Evolutionary conservation across 2,888 invertebrate genomes (phyloP).

Genomic region (Drosophila greeni): DNA sequence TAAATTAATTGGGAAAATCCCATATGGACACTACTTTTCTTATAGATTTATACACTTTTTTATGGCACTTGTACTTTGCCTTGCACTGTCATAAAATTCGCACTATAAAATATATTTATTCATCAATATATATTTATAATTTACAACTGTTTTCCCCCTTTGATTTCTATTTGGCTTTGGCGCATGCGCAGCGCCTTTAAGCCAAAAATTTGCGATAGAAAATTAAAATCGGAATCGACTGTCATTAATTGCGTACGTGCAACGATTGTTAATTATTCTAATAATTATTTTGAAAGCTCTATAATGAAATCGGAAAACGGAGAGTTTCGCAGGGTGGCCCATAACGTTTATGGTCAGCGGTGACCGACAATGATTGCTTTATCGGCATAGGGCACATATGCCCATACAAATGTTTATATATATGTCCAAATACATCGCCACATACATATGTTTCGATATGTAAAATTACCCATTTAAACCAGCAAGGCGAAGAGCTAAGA

Average conservation of each 20-base stretch:
- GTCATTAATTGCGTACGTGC: slow-evolving; percentile 36
- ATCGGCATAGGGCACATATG: slow-evolving; percentile 1
- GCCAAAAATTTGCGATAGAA: slow-evolving; percentile 7
- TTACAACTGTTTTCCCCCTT: neutral
- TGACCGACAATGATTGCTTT: slow-evolving; percentile 17
- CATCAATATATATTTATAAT: neutral
- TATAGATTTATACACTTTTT: neutral
- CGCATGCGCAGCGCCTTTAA: slow-evolving; percentile 41
- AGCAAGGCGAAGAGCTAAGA: neutral
- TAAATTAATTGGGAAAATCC: neutral
- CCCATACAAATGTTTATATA: slow-evolving; percentile 1
- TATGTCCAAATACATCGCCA: neutral
- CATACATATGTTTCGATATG: slow-evolving; percentile 8
- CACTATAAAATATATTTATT: neutral
- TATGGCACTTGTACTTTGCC: neutral
- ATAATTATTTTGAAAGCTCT: neutral
- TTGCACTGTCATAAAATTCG: slow-evolving; percentile 2
- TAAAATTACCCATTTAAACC: slow-evolving; percentile 19
- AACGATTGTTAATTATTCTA: neutral
- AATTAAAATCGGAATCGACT: slow-evolving; percentile 8
- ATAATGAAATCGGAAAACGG: neutral
- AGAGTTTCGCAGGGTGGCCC: slow-evolving; percentile 6
- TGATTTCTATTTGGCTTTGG: slow-evolving; percentile 10
- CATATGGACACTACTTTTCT: neutral
- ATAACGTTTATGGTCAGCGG: slow-evolving; percentile 1